These are phyloP conservation scores for Zenarchopterus dispar DNA, from an alignment of 2,797 vertebrate genomes.

Conservation along the genomic window DNA sequence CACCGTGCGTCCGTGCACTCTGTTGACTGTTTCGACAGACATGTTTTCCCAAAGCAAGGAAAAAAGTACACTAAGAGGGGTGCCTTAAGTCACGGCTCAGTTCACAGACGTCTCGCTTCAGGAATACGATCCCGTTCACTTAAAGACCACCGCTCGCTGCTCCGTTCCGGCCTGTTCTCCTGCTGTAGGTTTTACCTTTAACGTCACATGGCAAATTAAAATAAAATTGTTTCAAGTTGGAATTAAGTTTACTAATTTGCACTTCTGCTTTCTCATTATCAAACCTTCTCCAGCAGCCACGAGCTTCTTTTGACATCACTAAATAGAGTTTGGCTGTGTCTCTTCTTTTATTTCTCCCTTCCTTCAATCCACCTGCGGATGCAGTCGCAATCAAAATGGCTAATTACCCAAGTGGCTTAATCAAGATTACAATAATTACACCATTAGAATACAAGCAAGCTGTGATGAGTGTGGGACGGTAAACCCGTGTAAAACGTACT, in stretches of 20 bases:
- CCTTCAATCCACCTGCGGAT: constrained; percentile 67
- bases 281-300: not conserved
- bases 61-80: constrained; percentile 72
- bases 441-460: constrained; percentile 70
- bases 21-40: constrained; percentile 85
- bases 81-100: constrained; percentile 65
- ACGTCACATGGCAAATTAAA: constrained; percentile 1
- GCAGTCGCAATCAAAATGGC: constrained; percentile 74
- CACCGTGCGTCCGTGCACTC: constrained; percentile 65
- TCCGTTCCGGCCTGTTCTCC: constrained; percentile 3
- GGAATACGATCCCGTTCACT: constrained; percentile 60
- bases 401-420: constrained; percentile 79
- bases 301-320: not conserved
- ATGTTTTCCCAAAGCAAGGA: constrained; percentile 85
- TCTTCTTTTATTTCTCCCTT: constrained; percentile 32
- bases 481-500: constrained; percentile 74
- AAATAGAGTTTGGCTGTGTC: constrained; percentile 32
- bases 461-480: constrained; percentile 67
- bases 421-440: constrained; percentile 80
- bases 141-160: constrained; percentile 36
- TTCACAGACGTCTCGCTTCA: constrained; percentile 45
- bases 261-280: not conserved
- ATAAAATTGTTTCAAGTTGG: not conserved
- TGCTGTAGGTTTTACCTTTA: not conserved
- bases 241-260: constrained; percentile 8